A percentile compares a stretch with the other conserved stretches of the same genome.
Conservation (phyloP, 2,797 vertebrate genomes). For the Poeciliopsis paucimaculata region DNA sequence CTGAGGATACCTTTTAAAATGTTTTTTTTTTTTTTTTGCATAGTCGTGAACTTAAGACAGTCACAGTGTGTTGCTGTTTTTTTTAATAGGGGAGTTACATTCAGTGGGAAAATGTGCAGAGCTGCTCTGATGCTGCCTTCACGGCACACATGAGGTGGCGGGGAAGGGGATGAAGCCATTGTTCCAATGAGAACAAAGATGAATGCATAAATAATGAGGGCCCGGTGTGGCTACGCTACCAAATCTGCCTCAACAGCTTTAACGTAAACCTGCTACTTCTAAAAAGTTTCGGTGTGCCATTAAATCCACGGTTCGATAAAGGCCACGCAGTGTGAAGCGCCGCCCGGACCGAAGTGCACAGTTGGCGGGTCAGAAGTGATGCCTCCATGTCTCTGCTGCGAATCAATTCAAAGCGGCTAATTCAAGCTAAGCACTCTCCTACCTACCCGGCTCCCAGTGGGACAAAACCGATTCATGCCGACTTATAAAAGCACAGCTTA, state of each 20-base stretch:
- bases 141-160: slow-evolving; percentile 33
- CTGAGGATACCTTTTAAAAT: not conserved
- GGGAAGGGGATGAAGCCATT: slow-evolving; percentile 72
- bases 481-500: accelerated
- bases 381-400: slow-evolving; percentile 24
- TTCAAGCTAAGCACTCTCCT: slow-evolving; percentile 11
- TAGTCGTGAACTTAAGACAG: not conserved
- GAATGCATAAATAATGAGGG: slow-evolving; percentile 72
- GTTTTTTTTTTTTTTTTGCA: not conserved
- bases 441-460: not conserved
- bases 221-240: slow-evolving; percentile 20
- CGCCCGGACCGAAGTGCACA: slow-evolving; percentile 5
- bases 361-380: slow-evolving; percentile 27
- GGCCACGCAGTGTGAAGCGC: not conserved
- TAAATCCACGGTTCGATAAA: not conserved
- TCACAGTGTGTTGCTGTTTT: not conserved
- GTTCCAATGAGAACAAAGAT: slow-evolving; percentile 84
- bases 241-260: not conserved
- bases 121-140: slow-evolving; percentile 27
- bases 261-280: accelerated
- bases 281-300: slow-evolving; percentile 1
- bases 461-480: not conserved
- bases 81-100: not conserved
- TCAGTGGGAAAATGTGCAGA: not conserved
- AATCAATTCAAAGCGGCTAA: slow-evolving; percentile 36